Evolutionary conservation across 2,113 vertebrate species (phyloP).

Genomic region (Callocephalon fimbriatum): DNA sequence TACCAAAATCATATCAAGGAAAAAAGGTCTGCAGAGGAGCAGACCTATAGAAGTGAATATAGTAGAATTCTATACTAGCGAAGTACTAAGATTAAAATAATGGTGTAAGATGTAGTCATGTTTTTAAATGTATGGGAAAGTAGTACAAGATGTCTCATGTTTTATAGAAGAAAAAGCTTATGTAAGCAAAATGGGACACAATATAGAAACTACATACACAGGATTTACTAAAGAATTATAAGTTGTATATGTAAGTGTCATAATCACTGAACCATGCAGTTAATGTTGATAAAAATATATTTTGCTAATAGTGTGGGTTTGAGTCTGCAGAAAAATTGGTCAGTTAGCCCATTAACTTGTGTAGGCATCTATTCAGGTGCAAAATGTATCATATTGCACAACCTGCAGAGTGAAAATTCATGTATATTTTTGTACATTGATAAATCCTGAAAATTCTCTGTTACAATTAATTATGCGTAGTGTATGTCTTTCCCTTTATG

Average conservation of each 20-base stretch:
- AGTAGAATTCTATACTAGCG: neutral
- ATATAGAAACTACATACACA: neutral
- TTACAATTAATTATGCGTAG: neutral
- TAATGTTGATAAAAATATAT: neutral
- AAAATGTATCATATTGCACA: neutral
- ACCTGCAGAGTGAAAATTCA: neutral
- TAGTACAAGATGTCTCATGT: neutral
- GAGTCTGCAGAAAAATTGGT: neutral
- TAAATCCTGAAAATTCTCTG: neutral
- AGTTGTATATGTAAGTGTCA: neutral
- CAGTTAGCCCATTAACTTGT: neutral
- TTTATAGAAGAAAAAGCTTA: neutral
- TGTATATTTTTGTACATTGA: neutral
- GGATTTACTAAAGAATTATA: neutral
- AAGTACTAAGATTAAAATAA: neutral
- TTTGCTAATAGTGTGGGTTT: neutral
- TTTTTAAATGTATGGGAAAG: neutral
- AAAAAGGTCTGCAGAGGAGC: neutral
- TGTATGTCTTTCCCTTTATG: neutral
- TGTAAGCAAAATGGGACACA: neutral
- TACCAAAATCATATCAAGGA: neutral
- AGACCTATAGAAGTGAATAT: neutral
- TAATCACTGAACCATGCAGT: neutral
- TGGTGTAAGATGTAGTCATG: neutral
- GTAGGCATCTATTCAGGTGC: neutral